phyloP scores from a whole-genome alignment of 2,888 invertebrate genomes.

The Tipula vernalis region DNA sequence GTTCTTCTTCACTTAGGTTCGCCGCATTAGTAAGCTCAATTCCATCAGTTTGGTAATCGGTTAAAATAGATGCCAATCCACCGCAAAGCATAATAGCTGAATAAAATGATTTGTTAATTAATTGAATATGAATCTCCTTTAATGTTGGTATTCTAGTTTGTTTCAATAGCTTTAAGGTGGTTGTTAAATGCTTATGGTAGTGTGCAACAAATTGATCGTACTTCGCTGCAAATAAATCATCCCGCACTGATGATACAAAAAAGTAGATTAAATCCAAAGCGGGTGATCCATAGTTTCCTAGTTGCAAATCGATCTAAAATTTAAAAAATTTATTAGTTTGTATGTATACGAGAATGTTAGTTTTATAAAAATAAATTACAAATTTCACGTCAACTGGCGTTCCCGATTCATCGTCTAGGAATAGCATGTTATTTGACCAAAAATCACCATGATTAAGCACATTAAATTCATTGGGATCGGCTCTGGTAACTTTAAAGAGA shows the following conservation, averaged over 20 bases:
- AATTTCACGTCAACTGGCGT: background rate
- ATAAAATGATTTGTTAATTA: background rate
- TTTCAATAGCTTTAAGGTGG: background rate
- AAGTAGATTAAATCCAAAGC: constrained; percentile 33
- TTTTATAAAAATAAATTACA: background rate
- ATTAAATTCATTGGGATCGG: background rate
- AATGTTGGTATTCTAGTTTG: background rate
- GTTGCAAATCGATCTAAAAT: constrained; percentile 30
- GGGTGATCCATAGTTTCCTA: constrained; percentile 31
- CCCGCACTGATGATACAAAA: constrained; percentile 14
- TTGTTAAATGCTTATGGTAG: background rate
- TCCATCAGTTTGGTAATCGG: background rate
- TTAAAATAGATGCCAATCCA: background rate
- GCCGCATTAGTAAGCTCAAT: background rate
- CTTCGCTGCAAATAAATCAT: background rate
- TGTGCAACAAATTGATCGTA: background rate
- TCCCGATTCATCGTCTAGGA: background rate
- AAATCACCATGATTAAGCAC: background rate
- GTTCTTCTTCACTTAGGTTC: background rate
- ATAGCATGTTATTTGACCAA: background rate
- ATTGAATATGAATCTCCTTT: background rate
- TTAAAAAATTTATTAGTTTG: background rate
- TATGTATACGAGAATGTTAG: background rate
- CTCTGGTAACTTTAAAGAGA: background rate
- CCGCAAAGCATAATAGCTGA: background rate